phyloP scores from a whole-genome alignment of 2,113 vertebrate genomes.

The Leucosticte australis region DNA sequence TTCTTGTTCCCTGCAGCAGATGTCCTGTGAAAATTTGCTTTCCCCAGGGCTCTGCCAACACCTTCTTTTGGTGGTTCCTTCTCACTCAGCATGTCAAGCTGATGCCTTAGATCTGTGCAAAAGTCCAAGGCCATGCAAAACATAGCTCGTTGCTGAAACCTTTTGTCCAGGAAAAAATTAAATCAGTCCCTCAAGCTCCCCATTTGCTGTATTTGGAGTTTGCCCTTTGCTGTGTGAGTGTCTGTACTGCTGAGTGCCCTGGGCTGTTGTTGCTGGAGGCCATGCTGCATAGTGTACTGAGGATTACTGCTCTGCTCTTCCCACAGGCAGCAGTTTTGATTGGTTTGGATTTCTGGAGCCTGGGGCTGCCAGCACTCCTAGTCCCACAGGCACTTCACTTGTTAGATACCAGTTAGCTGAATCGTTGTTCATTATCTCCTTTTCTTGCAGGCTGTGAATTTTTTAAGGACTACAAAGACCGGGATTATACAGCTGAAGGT shows the following conservation, averaged over 20 bases:
- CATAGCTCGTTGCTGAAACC: background rate
- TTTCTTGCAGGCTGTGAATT: conserved; percentile 93
- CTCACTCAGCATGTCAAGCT: background rate
- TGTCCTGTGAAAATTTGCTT: background rate
- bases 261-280: background rate
- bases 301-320: conserved; percentile 4
- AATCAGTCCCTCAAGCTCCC: background rate
- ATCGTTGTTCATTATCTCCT: background rate
- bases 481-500: conserved; percentile 94
- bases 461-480: conserved; percentile 98
- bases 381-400: background rate
- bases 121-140: background rate
- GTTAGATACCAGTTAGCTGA: background rate
- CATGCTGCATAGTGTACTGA: background rate
- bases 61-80: background rate
- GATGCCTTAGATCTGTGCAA: background rate
- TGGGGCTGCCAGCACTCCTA: background rate
- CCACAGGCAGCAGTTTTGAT: conserved; percentile 16
- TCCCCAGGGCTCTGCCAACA: background rate
- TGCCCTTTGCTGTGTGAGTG: background rate
- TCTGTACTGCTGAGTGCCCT: background rate
- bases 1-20: background rate
- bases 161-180: background rate
- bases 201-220: background rate
- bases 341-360: background rate